These are phyloP conservation scores for Fistularia commersonii DNA, from an alignment of 2,797 vertebrate species.

Conservation along the genomic window DNA sequence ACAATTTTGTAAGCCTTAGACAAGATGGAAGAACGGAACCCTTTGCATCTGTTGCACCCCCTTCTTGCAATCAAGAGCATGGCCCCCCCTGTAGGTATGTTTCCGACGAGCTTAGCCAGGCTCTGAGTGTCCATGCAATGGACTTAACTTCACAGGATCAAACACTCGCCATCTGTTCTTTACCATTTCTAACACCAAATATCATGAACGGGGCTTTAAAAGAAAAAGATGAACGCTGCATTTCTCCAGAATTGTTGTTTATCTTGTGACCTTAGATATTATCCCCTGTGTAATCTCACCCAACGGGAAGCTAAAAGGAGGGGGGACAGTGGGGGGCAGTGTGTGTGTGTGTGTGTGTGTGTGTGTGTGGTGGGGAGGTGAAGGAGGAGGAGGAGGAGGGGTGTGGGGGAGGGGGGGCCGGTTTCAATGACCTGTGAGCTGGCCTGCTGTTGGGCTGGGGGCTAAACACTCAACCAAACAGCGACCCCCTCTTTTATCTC, in stretches of 20 bases:
- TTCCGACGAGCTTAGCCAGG: conserved; percentile 26
- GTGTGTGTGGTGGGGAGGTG: background rate
- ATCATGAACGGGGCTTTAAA: background rate
- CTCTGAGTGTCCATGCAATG: conserved; percentile 23
- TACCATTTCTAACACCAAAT: background rate
- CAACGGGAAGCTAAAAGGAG: conserved; percentile 14
- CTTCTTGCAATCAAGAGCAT: conserved; percentile 37
- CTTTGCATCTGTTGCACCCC: conserved; percentile 43
- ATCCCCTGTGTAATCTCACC: conserved; percentile 42
- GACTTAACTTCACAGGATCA: conserved; percentile 43
- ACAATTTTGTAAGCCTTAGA: conserved; percentile 72
- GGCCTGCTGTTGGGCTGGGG: conserved; percentile 57
- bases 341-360: no score
- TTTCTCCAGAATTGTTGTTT: conserved; percentile 35
- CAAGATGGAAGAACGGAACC: conserved; percentile 56
- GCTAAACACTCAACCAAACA: conserved; percentile 40
- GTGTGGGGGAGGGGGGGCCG: no score
- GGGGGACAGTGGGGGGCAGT: no score
- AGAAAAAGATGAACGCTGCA: conserved; percentile 1
- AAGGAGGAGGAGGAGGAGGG: conserved; percentile 18
- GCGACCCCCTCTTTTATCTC: conserved; percentile 19
- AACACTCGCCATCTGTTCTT: conserved; percentile 23
- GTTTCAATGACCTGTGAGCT: conserved; percentile 66
- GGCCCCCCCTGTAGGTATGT: conserved; percentile 50
- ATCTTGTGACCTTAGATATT: conserved; percentile 54